phyloP scores from a whole-genome alignment of 2,888 invertebrate genomes.

The Nomada ferruginata region DNA sequence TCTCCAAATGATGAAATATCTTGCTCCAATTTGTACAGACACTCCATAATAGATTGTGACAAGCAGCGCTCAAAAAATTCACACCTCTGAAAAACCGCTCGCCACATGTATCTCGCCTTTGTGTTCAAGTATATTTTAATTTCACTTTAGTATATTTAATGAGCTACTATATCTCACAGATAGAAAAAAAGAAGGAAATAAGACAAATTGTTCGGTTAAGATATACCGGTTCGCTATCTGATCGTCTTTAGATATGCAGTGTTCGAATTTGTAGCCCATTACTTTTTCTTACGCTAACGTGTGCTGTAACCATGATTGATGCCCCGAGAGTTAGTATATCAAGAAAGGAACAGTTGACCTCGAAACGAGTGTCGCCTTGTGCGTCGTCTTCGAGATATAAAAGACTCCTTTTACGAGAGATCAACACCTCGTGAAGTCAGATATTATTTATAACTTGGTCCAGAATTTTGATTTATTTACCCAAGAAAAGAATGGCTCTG shows the following conservation, averaged over 20 bases:
- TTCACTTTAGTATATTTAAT: background rate
- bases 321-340: background rate
- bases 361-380: background rate
- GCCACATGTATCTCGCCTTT: too few species aligned
- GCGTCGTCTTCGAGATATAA: constrained; percentile 5
- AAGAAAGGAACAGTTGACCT: background rate
- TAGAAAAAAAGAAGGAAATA: background rate
- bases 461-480: constrained; percentile 14
- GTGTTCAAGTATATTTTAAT: background rate
- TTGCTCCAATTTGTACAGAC: too few species aligned
- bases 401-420: constrained; percentile 6
- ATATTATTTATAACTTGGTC: constrained; percentile 16
- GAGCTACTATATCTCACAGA: background rate
- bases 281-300: background rate
- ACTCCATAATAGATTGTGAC: too few species aligned
- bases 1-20: too few species aligned
- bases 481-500: background rate
- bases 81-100: too few species aligned
- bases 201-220: background rate
- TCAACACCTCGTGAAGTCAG: constrained; percentile 20
- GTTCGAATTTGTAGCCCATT: constrained; percentile 15
- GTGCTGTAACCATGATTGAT: background rate
- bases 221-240: background rate
- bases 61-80: too few species aligned
- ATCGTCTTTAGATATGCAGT: background rate